These are phyloP conservation scores for Ophion costatus DNA, from an alignment of 2,888 invertebrate species.

Conservation along the genomic window DNA sequence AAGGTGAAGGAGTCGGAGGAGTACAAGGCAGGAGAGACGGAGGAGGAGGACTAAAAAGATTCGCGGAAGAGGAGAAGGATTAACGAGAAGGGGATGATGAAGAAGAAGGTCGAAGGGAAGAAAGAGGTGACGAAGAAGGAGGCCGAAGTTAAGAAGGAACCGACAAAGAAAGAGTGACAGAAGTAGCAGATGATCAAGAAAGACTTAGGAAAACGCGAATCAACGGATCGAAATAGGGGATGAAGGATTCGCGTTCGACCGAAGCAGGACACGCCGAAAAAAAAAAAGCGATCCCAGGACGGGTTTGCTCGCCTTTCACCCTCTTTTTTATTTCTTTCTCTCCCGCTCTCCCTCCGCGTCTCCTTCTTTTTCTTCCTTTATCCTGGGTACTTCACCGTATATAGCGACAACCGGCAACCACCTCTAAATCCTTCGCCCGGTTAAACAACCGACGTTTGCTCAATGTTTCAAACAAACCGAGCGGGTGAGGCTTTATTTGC, in stretches of 20 bases:
- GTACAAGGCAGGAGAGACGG: too few relatives aligned
- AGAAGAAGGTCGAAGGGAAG: too few relatives aligned
- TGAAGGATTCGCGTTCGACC: slow-evolving; percentile 51
- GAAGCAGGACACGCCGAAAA: slow-evolving; percentile 56
- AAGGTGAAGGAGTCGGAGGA: too few relatives aligned
- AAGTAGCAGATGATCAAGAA: not conserved
- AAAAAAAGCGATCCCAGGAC: slow-evolving; percentile 22
- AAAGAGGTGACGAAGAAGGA: not conserved
- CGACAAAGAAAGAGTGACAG: not conserved
- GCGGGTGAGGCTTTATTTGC: slow-evolving; percentile 78
- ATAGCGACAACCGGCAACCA: slow-evolving; percentile 68
- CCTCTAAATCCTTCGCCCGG: slow-evolving; percentile 73
- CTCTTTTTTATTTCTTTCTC: slow-evolving; percentile 34
- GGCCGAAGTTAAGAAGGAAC: not conserved
- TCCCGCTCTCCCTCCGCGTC: slow-evolving; percentile 27
- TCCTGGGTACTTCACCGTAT: slow-evolving; percentile 55
- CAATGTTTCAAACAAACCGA: slow-evolving; percentile 79
- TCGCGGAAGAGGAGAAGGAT: too few relatives aligned
- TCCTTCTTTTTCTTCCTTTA: slow-evolving; percentile 35
- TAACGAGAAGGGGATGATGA: too few relatives aligned
- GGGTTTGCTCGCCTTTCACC: slow-evolving; percentile 36
- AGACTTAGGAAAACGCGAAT: not conserved
- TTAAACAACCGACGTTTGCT: slow-evolving; percentile 78
- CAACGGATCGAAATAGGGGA: slow-evolving; percentile 1
- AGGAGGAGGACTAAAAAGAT: too few relatives aligned